Conservation (phyloP, 2,797 vertebrate genomes). For the Muscicapa comitata region DNA sequence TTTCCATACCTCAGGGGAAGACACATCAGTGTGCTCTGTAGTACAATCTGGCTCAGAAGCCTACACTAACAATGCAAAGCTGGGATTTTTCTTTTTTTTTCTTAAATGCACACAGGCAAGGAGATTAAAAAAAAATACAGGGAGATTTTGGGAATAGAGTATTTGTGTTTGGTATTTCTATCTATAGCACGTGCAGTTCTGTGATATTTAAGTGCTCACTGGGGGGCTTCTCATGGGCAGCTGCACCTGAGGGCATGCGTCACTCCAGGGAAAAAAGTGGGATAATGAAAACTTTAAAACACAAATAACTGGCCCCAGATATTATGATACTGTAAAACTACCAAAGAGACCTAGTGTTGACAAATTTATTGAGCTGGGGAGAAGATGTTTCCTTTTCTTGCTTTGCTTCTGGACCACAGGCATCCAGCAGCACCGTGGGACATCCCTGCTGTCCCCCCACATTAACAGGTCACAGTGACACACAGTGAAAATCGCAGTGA, state of each 20-base stretch:
- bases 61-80: conserved; percentile 35
- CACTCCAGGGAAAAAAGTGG: background rate
- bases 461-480: accelerated
- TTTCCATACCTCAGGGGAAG: conserved; percentile 76
- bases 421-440: background rate
- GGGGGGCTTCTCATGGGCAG: background rate
- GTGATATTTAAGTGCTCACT: background rate
- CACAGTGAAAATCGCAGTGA: accelerated
- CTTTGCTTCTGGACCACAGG: background rate
- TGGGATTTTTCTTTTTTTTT: background rate
- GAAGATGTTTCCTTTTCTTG: background rate
- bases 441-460: background rate
- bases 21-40: conserved; percentile 59
- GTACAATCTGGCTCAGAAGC: conserved; percentile 56
- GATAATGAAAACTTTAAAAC: background rate
- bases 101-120: background rate
- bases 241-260: background rate
- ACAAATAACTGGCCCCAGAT: background rate
- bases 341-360: background rate
- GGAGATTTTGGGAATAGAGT: background rate
- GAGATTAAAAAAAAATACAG: background rate
- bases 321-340: background rate
- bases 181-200: background rate
- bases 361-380: background rate
- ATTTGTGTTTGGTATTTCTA: background rate